Conservation (phyloP, 1,140 invertebrate genomes). For the Centruroides sculpturatus region DNA sequence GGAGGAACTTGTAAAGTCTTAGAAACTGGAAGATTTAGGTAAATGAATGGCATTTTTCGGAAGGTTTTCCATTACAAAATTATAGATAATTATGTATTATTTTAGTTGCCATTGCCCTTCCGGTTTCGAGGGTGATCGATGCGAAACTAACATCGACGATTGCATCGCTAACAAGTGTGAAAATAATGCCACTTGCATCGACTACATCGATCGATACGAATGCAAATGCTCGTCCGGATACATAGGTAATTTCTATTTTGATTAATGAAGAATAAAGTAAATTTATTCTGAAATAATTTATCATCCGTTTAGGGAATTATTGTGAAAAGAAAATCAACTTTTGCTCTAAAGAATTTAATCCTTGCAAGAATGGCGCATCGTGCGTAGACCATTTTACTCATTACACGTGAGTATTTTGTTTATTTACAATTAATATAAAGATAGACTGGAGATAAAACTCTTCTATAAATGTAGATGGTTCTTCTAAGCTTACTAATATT, state of each 20-base stretch:
- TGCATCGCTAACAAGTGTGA: slow-evolving; percentile 63
- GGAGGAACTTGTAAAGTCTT: slow-evolving; percentile 68
- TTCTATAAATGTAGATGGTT: no score
- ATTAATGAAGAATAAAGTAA: no score
- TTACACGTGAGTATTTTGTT: slow-evolving; percentile 41
- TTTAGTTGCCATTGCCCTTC: slow-evolving; percentile 63
- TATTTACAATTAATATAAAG: neutral
- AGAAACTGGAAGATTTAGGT: slow-evolving; percentile 80
- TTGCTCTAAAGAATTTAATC: slow-evolving; percentile 75
- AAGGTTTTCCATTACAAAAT: neutral
- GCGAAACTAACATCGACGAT: slow-evolving; percentile 82
- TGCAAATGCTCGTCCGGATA: slow-evolving; percentile 69
- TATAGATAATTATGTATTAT: neutral
- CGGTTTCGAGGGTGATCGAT: slow-evolving; percentile 73
- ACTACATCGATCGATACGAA: slow-evolving; percentile 64
- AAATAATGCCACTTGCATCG: slow-evolving; percentile 78
- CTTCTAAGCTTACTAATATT: no score
- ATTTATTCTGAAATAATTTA: no score
- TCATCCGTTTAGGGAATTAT: slow-evolving; percentile 44
- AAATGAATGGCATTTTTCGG: slow-evolving; percentile 21
- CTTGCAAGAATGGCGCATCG: slow-evolving; percentile 77
- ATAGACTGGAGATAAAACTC: no score
- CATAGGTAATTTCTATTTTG: slow-evolving; percentile 41
- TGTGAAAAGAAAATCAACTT: slow-evolving; percentile 86
- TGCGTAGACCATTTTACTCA: slow-evolving; percentile 75